Evolutionary conservation across 2,113 vertebrate species (phyloP), one percentile per base, ranked within the genome.

Genomic region (Poecile atricapillus): DNA sequence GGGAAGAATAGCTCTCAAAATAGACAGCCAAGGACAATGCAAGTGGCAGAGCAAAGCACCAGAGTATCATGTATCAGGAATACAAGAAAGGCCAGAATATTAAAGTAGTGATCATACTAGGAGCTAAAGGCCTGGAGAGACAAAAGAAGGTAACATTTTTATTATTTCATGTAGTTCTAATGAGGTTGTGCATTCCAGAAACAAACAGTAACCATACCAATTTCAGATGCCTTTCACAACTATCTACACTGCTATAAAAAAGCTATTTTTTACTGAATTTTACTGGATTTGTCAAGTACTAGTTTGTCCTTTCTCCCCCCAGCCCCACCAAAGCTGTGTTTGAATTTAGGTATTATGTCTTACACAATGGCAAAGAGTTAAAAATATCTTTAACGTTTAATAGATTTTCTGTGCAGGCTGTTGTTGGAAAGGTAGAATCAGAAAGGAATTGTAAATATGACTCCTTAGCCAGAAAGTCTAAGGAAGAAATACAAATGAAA

Each of bases 41-140:
- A 94, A 94, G 49, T 47, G 59, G 87, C 82, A 95, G 78, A 76
- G 81, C 23, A 96, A 95, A 95, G 81, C 81, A 87, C 58, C 85
- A 63, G 68, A 88, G 63, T 73, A 43, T 69, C 46, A 73, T 22
- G 13, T 69, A 82, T 39, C 59, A 88, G 82, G 49, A 95, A 87
- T 85, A 83, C n/a, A 89, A 89, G 37, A 90, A 75, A 92, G 52
- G 73, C n/a, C 41, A 67, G 52, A 70, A 75, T 71, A 87, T 68
- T 71, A 93, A 89, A 73, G 64, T n/a, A 81, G 52, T 31, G 41
- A 83, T 63, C n/a, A 58, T 71, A 87, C 67, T 41, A 67, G 23
- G 55, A 97, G 39, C 18, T 87, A 89, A 79, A 87, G 59, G 13
- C 56, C 35, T 37, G 28, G 35, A 77, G 33, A 94, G 46, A 74